Evolutionary conservation across 2,113 vertebrate genomes (phyloP).

Genomic region (Lycaon pictus): DNA sequence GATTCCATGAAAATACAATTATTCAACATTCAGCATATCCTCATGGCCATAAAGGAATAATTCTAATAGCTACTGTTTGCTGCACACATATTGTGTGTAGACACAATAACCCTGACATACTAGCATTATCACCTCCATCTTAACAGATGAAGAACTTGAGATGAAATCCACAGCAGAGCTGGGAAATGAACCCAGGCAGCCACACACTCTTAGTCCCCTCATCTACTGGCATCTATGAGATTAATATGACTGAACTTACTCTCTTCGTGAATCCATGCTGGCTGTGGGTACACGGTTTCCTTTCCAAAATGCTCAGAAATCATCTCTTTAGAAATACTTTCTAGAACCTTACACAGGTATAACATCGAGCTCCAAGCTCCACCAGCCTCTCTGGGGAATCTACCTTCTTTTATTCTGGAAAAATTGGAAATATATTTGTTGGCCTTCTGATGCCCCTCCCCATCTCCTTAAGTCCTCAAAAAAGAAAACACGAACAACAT

Average conservation of each 20-base stretch:
- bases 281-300: neutral
- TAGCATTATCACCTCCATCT: too few species aligned
- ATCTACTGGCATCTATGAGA: neutral
- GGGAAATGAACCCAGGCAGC: neutral
- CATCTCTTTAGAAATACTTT: slow-evolving; percentile 54
- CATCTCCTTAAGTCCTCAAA: neutral
- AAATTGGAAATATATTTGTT: slow-evolving; percentile 52
- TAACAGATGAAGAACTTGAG: neutral
- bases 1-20: neutral
- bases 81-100: too few species aligned
- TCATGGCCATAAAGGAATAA: neutral
- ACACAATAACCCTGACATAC: neutral
- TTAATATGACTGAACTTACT: neutral
- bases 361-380: slow-evolving; percentile 41
- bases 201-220: accelerated
- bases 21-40: neutral
- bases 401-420: slow-evolving; percentile 63
- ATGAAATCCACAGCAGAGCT: neutral
- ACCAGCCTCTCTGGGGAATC: slow-evolving; percentile 36
- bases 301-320: slow-evolving; percentile 62
- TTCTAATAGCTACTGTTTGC: neutral
- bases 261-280: slow-evolving; percentile 9
- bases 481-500: neutral
- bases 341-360: slow-evolving; percentile 2
- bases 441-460: neutral